These are phyloP conservation scores for Spatula versicolor DNA, from an alignment of 2,797 vertebrate species.

Conservation along the genomic window DNA sequence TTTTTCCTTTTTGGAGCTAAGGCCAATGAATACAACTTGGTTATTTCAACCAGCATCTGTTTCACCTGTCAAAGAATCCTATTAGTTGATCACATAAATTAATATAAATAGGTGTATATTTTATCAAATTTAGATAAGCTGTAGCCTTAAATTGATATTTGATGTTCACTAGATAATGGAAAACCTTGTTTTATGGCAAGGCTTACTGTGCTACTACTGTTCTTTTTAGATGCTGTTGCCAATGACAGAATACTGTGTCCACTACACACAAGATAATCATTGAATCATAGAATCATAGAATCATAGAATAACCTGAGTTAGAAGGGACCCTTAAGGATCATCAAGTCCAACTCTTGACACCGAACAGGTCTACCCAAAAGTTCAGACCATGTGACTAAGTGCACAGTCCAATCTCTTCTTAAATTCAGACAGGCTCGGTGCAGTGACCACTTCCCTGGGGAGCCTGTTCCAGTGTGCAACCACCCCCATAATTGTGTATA, in stretches of 20 bases:
- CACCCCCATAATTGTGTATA: not conserved
- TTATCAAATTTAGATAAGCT: not conserved
- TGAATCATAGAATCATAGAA: too few relatives aligned
- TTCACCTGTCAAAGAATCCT: not conserved
- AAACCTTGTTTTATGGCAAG: not conserved
- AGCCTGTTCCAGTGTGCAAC: too few relatives aligned
- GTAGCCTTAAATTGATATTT: not conserved
- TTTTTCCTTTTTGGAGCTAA: not conserved
- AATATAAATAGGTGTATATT: not conserved
- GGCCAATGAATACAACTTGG: not conserved
- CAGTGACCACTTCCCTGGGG: too few relatives aligned
- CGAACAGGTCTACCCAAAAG: too few relatives aligned
- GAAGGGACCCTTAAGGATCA: too few relatives aligned
- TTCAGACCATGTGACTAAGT: too few relatives aligned
- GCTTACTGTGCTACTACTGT: not conserved
- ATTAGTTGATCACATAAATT: not conserved
- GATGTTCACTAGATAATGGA: not conserved
- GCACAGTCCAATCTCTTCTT: too few relatives aligned
- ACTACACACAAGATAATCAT: not conserved
- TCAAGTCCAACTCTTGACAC: too few relatives aligned
- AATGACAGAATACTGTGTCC: not conserved
- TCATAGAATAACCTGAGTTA: too few relatives aligned
- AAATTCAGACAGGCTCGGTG: too few relatives aligned
- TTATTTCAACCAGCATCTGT: not conserved
- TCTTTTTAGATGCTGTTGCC: not conserved